Conservation (phyloP, 2,888 invertebrate species). For the Cistogaster globosa region DNA sequence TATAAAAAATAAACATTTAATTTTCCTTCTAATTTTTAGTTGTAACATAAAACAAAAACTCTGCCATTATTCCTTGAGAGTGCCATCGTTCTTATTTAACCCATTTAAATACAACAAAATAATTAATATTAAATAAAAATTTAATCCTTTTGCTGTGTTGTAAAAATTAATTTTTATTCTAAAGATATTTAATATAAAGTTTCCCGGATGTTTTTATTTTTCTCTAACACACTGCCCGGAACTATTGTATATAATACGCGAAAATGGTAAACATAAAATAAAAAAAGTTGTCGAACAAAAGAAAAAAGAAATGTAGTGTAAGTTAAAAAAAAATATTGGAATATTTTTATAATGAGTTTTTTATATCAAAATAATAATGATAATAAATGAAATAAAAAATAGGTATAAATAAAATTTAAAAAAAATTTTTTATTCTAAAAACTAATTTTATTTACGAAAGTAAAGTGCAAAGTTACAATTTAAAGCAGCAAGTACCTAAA, state of each 20-base stretch:
- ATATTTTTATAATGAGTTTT: constrained; percentile 61
- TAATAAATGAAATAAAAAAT: constrained; percentile 14
- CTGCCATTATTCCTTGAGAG: constrained; percentile 67
- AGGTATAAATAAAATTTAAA: background rate
- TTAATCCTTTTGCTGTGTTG: constrained; percentile 40
- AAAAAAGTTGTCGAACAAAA: constrained; percentile 13
- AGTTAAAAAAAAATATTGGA: constrained; percentile 59
- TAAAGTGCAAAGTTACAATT: no score
- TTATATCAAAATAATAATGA: constrained; percentile 39
- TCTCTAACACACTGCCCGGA: constrained; percentile 58
- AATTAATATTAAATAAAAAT: constrained; percentile 41
- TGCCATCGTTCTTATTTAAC: constrained; percentile 59
- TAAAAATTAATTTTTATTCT: constrained; percentile 7
- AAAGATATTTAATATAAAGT: constrained; percentile 9
- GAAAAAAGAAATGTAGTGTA: constrained; percentile 47
- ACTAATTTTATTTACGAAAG: no score
- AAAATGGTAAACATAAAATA: constrained; percentile 12
- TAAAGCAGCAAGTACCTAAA: no score
- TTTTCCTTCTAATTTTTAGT: constrained; percentile 54
- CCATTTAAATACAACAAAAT: constrained; percentile 29
- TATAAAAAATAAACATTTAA: constrained; percentile 24
- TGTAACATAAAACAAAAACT: constrained; percentile 56
- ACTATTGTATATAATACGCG: constrained; percentile 56
- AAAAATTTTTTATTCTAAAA: no score
- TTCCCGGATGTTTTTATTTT: background rate